Base-by-base conservation (phyloP, 1,140 invertebrate genomes). In the Apis dorsata region DNA sequence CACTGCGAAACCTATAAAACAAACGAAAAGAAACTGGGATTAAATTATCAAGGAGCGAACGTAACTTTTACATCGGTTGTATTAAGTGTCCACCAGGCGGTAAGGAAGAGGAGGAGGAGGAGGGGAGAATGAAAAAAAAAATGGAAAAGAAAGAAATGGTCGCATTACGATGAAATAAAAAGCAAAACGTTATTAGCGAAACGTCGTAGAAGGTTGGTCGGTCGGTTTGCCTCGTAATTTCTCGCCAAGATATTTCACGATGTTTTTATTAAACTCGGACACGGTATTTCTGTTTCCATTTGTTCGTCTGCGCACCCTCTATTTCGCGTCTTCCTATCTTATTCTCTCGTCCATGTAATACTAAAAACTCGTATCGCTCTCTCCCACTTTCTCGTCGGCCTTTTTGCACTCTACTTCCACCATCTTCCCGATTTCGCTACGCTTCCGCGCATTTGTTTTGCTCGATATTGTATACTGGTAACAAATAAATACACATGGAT, bases 241-340 rank as follows among this genome's bases (percentile, higher is more conserved):
- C 34, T n/a, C 65, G 21, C 34, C 44, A 70, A 79, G 66, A 70
- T 79, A 79, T 79, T 59, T 79, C 77, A 70, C 65, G 44, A 68
- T 1, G 68, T 60, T 79, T 71, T 79, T 71, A 72, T 79, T 71
- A 79, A 79, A 34, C 68, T 44, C n/a, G 66, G 55, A 71, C 24
- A 69, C 8, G 68, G 55, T 51, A 79, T 71, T 79, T 71, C 65
- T 70, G 66, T 71, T 70, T 19, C 53, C 66, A 59, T 79, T 79
- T 71, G 53, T 60, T 51, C 53, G 55, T 4, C 55, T 5, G 34
- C 28, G 24, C 53, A 19, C 12, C n/a, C 34, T 34, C 55, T 15
- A 19, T 51, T 49, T 51, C 65, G 34, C 13, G 15, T 60, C 44
- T 71, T 55, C 44, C 34, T 60, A 44, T 51, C 66, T 49, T 21